Conservation (phyloP, 2,113 vertebrate species). For the Deroptyus accipitrinus region DNA sequence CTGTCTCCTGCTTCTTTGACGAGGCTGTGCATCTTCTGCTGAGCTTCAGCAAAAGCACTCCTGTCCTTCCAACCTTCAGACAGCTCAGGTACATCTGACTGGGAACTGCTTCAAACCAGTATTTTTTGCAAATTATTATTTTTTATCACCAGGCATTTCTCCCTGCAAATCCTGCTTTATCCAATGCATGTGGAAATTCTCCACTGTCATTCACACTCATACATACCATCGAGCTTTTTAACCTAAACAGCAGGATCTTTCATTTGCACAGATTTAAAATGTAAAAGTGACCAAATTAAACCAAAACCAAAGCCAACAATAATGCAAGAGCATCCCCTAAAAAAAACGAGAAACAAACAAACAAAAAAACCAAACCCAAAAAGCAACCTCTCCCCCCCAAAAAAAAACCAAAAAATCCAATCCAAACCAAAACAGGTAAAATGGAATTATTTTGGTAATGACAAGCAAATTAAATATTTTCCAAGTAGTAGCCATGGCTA, state of each 20-base stretch:
- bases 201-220: neutral
- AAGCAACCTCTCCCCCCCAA: fast-evolving
- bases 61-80: neutral
- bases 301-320: neutral
- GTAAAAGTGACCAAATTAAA: neutral
- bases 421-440: neutral
- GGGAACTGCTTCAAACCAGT: neutral
- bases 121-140: neutral
- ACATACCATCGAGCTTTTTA: neutral
- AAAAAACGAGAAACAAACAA: neutral
- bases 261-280: neutral
- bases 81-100: neutral
- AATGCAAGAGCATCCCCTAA: neutral
- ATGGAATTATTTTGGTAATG: neutral
- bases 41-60: neutral
- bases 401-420: neutral
- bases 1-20: neutral
- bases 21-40: neutral
- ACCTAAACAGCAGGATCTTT: neutral
- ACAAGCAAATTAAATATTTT: neutral
- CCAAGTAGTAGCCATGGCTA: neutral
- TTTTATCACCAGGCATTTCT: neutral
- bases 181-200: neutral
- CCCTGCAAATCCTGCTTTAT: neutral
- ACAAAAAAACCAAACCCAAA: neutral